phyloP scores from a whole-genome alignment of 2,888 invertebrate genomes.

The Drosophila kuntzei region DNA sequence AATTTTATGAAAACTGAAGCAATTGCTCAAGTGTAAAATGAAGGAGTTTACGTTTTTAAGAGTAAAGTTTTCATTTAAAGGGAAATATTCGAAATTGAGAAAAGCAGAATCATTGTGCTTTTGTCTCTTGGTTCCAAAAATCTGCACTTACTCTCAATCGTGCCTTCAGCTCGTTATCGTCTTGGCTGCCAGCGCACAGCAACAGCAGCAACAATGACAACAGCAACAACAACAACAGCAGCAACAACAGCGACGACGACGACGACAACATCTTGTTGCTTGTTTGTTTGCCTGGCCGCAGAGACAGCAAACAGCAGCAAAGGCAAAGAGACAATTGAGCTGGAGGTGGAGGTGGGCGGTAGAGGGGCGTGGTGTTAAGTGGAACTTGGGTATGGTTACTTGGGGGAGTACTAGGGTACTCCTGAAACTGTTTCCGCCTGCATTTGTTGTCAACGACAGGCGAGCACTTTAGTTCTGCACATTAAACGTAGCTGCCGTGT shows the following conservation, averaged over 20 bases:
- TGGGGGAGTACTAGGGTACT: not conserved
- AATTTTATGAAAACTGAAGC: not conserved
- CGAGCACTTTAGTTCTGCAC: constrained; percentile 59
- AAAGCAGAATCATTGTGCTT: constrained; percentile 44
- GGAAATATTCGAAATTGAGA: constrained; percentile 8
- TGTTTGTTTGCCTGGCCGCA: constrained; percentile 56
- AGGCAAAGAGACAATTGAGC: constrained; percentile 35
- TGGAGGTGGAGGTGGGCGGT: not conserved
- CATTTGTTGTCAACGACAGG: constrained; percentile 60
- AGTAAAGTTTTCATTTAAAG: constrained; percentile 1
- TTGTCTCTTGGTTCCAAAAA: constrained; percentile 51
- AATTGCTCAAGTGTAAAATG: not conserved
- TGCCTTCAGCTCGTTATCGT: constrained; percentile 56
- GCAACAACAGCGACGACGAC: constrained; percentile 1
- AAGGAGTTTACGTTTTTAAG: constrained; percentile 13
- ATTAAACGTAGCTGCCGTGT: constrained; percentile 52
- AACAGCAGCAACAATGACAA: constrained; percentile 7
- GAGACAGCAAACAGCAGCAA: constrained; percentile 56
- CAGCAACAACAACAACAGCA: constrained; percentile 1
- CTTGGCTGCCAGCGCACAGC: constrained; percentile 39
- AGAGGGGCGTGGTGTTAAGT: constrained; percentile 3
- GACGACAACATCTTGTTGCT: constrained; percentile 48
- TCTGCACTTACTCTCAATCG: constrained; percentile 32
- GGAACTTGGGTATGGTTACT: not conserved
- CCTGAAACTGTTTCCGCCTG: constrained; percentile 38